Conservation (phyloP, 2,113 vertebrate species). For the Coptodon rendalli region DNA sequence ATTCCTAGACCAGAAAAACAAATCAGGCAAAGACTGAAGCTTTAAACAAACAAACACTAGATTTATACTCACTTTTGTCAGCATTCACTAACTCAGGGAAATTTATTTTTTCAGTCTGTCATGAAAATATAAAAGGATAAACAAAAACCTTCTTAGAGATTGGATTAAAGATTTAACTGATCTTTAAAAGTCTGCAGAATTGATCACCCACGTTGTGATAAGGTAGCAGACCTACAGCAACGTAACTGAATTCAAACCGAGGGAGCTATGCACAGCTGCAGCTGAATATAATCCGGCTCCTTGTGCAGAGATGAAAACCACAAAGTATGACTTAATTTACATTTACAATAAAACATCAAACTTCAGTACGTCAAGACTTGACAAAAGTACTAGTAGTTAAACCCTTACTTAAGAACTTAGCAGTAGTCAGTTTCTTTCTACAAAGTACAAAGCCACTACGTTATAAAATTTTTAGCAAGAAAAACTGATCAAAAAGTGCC, state of each 20-base stretch:
- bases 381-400: not conserved
- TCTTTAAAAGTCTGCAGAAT: not conserved
- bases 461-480: not conserved
- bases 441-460: not conserved
- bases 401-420: not conserved
- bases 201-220: not conserved
- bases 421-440: not conserved
- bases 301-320: not conserved
- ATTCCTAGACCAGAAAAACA: constrained; percentile 12
- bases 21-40: not conserved
- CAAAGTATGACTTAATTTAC: not conserved
- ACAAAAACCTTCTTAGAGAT: not conserved
- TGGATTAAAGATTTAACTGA: not conserved
- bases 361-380: not conserved
- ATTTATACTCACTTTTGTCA: not conserved
- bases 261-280: not conserved
- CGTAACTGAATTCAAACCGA: constrained; percentile 6
- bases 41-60: constrained; percentile 10
- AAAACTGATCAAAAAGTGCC: not conserved
- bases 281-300: not conserved
- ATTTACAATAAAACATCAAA: not conserved
- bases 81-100: not conserved
- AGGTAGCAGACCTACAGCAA: not conserved
- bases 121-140: not conserved
- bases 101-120: not conserved